phyloP scores from a whole-genome alignment of 2,113 vertebrate genomes.

The Rallus limicola region DNA sequence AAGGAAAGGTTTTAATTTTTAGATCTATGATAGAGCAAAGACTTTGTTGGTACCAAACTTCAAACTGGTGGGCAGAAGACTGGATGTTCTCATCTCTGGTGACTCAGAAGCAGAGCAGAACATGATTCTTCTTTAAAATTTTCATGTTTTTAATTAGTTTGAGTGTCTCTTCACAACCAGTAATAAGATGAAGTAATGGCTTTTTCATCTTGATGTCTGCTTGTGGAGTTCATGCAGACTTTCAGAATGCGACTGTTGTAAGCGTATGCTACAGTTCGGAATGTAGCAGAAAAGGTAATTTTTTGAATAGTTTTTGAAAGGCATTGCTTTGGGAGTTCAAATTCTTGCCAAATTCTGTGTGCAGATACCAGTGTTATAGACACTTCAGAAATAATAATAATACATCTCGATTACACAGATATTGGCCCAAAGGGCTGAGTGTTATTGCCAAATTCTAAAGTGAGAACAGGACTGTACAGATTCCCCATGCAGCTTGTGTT shows the following conservation, averaged over 20 bases:
- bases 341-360: not conserved
- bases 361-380: not conserved
- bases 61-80: slow-evolving; percentile 3
- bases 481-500: slow-evolving; percentile 22
- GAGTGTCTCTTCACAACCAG: not conserved
- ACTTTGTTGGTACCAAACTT: slow-evolving; percentile 18
- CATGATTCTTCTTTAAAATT: not conserved
- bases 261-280: not conserved
- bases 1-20: not conserved
- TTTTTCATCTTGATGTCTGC: not conserved
- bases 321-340: not conserved
- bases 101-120: slow-evolving; percentile 26
- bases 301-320: not conserved
- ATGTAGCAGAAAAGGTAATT: not conserved
- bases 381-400: slow-evolving; percentile 37
- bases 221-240: not conserved
- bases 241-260: not conserved
- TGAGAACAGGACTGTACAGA: not conserved
- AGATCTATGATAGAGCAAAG: not conserved
- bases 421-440: slow-evolving; percentile 1
- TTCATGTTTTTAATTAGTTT: not conserved
- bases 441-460: slow-evolving; percentile 15
- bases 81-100: not conserved
- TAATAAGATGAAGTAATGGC: not conserved
- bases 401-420: slow-evolving; percentile 18